Evolutionary conservation across 2,888 invertebrate species (phyloP), one percentile per base, ranked within the genome.

Genomic region (Pheosia tremula): DNA sequence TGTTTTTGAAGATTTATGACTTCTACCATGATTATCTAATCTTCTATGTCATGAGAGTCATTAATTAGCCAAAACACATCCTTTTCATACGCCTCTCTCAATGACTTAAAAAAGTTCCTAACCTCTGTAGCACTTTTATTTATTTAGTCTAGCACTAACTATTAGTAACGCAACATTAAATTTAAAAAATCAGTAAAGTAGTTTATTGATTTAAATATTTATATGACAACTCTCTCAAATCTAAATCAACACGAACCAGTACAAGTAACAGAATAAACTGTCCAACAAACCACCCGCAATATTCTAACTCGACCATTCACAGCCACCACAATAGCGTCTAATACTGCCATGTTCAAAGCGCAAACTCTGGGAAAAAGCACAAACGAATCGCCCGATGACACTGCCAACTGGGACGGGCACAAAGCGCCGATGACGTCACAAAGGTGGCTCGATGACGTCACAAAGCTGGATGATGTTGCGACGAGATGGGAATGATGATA

Each of bases 351-450:
- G 57, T 37, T 47, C 56, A 60, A 60, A 60, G 57, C 56, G 52
- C 56, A 53, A 45, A 56, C 56, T 45, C 43, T 45, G 45, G 56
- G 24, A 36, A 56, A 56, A 45, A 45, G 56, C 56, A 57, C 45
- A 57, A 60, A 36, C 57, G 60, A 61, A 57, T 56, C 41, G 50
- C 37, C 56, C 52, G 56, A 50, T 61, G 52, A 58, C 58, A 59
- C 56, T 11, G 52, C 43, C 52, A 63, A 67, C 61, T 67, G 58
- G 63, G 62, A 50, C 63, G 58, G 39, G 39, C 52, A 63, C 63
- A 63, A 63, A 62, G 63, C 62, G 41, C 61, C 57, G 41, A 60
- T 63, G 66, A 39, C 58, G 61, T 50, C 62, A 63, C 63, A 67
- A 63, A 67, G 63, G 61, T 64, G 56, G 45, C 61, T 56, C 56